Base-by-base conservation (phyloP, 2,113 vertebrate genomes). In the Irena cyanogastra region DNA sequence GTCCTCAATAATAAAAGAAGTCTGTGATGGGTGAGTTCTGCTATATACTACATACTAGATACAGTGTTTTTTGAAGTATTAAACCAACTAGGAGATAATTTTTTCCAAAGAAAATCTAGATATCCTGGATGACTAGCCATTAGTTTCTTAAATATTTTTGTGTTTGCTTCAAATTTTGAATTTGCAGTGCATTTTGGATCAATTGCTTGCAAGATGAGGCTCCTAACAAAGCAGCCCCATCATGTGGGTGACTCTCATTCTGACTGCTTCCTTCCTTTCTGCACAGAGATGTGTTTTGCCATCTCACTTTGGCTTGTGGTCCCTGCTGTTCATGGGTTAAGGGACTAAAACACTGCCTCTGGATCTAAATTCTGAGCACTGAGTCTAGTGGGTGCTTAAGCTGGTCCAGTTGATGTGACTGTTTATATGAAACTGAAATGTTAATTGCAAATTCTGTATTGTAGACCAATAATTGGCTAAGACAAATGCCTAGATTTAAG, bases 1-100 rank as follows among this genome's bases (percentile, higher is more conserved):
- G 84, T 99, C 99, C 22, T 98, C 99, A 70, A 99, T 99, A 97
- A 99, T 99, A 97, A 99, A 99, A 97, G 99, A 99, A 99, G 99
- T 99, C 92, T 99, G 99, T 30, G 99, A 99, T 66, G 99, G 99
- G 99, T 99, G 97, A 99, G 99, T 98, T 78, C 59, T 78, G 23
- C 35, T 95, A 33, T 66, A 24, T 12, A 56, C 13, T 41, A 26
- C 8, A 2, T 79, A 42, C 4, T 49, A 69, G 20, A 37, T 89
- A 42, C 14, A 60, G 10, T 84, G 26, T 8, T 92, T 86, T 54
- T 53, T 50, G 24, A 79, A 28, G 49, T 95, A 47, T 57, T 94
- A 77, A 93, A 76, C 42, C 42, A 81, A 22, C 17, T 27, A 74
- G n/a, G 12, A 60, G n/a, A 35, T 63, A 4, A 4, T 33, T 60